phyloP scores from a whole-genome alignment of 2,113 vertebrate genomes.

The Gymnarchus niloticus region DNA sequence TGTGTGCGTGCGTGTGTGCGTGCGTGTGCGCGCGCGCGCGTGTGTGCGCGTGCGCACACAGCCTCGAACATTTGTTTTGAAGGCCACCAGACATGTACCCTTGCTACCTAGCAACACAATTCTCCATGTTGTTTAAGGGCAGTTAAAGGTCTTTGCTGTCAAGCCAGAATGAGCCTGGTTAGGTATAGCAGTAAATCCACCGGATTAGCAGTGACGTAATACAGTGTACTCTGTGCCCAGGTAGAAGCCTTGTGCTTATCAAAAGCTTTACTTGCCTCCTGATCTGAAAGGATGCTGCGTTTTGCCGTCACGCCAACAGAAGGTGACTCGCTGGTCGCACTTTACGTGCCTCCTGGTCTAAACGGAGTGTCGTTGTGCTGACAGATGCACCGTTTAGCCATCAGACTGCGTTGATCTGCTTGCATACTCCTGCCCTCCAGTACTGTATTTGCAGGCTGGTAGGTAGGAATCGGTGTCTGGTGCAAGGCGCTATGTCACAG shows the following conservation, averaged over 20 bases:
- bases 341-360: too few relatives aligned
- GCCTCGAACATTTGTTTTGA: neutral
- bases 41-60: neutral
- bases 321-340: too few relatives aligned
- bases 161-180: slow-evolving; percentile 19
- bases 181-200: slow-evolving; percentile 13
- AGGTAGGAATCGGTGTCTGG: neutral
- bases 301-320: neutral
- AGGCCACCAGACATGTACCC: neutral
- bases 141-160: too few relatives aligned
- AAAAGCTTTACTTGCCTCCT: neutral
- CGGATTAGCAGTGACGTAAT: slow-evolving; percentile 15
- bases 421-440: too few relatives aligned
- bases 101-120: neutral
- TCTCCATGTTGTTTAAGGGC: neutral
- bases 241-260: neutral
- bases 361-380: too few relatives aligned
- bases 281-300: neutral
- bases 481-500: neutral
- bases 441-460: too few relatives aligned
- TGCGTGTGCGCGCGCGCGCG: neutral
- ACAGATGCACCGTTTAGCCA: too few relatives aligned
- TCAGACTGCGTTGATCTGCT: too few relatives aligned
- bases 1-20: neutral
- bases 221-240: neutral